Percentiles rank a stretch among this genome's conserved stretches.
Evolutionary conservation across 2,888 invertebrate genomes (phyloP).

Genomic region (Tiphia femorata): DNA sequence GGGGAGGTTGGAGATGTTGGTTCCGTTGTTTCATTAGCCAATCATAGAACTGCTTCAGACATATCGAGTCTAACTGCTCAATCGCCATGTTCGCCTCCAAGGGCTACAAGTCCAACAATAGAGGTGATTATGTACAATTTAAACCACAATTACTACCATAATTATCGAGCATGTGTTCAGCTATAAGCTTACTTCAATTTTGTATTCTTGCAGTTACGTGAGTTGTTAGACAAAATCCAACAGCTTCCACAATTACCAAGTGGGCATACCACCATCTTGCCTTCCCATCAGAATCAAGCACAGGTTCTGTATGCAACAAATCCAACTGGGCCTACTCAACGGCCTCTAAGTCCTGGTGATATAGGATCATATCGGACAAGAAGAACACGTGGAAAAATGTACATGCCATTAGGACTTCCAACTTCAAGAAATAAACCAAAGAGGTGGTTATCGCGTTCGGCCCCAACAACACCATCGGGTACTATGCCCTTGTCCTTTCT

Average conservation of each 20-base stretch:
- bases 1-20: slow-evolving; percentile 56
- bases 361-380: slow-evolving; percentile 50
- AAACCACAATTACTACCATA: no score
- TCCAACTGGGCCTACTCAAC: slow-evolving; percentile 45
- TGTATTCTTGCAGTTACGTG: slow-evolving; percentile 67
- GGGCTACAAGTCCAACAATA: slow-evolving; percentile 85
- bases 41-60: slow-evolving; percentile 75
- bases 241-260: slow-evolving; percentile 73
- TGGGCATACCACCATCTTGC: slow-evolving; percentile 45
- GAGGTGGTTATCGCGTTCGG: slow-evolving; percentile 81
- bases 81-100: slow-evolving; percentile 82
- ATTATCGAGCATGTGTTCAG: neutral
- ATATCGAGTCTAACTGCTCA: slow-evolving; percentile 79
- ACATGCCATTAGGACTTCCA: slow-evolving; percentile 68
- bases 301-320: slow-evolving; percentile 53
- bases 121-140: slow-evolving; percentile 74
- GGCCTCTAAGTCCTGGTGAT: slow-evolving; percentile 58
- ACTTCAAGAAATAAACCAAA: slow-evolving; percentile 55
- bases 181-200: no score
- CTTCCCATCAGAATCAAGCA: slow-evolving; percentile 52
- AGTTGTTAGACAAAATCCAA: slow-evolving; percentile 80
- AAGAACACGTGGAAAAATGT: slow-evolving; percentile 68
- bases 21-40: slow-evolving; percentile 64
- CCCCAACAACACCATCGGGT: slow-evolving; percentile 83
- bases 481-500: slow-evolving; percentile 78